Evolutionary conservation across 2,113 vertebrate species (phyloP).

Genomic region (Sardina pilchardus): DNA sequence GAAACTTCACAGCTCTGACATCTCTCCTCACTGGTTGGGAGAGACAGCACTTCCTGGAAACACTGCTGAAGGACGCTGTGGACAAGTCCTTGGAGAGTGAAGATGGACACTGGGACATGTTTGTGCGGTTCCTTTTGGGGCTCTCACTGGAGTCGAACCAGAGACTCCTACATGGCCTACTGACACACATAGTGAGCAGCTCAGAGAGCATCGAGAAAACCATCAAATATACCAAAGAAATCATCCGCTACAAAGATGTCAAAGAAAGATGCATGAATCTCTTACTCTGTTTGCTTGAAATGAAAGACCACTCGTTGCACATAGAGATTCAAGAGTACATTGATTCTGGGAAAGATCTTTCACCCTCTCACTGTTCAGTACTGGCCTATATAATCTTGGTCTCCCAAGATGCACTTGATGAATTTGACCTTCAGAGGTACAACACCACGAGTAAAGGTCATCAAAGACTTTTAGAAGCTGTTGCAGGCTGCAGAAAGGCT

Average conservation of each 20-base stretch:
- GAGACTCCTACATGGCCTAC: conserved; percentile 12
- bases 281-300: background rate
- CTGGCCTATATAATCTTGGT: background rate
- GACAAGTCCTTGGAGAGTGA: conserved; percentile 10
- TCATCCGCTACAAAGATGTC: background rate
- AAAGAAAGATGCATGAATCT: background rate
- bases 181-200: background rate
- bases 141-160: conserved; percentile 1
- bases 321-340: background rate
- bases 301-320: background rate
- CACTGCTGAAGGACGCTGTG: conserved; percentile 18
- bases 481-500: background rate
- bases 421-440: background rate
- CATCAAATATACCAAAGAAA: conserved; percentile 15
- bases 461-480: background rate
- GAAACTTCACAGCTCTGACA: background rate
- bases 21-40: background rate
- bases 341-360: background rate
- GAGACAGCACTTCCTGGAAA: background rate
- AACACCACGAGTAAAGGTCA: background rate
- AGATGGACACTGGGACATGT: conserved; percentile 3
- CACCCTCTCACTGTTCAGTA: background rate
- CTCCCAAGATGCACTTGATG: background rate
- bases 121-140: conserved; percentile 7
- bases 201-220: conserved; percentile 7